Evolutionary conservation across 2,888 invertebrate genomes (phyloP).

Genomic region (Stenolophus ochropezus): DNA sequence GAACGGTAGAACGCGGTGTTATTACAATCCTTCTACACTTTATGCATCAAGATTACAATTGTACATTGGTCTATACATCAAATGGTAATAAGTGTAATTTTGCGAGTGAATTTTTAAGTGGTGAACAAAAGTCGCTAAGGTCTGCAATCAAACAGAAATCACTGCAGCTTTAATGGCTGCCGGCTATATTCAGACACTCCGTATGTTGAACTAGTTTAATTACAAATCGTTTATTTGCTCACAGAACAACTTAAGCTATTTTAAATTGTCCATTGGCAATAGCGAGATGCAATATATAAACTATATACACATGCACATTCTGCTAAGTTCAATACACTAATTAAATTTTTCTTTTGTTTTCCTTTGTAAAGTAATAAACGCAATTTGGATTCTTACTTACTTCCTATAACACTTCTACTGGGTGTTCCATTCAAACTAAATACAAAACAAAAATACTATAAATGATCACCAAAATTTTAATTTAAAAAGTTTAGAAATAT

Average conservation of each 20-base stretch:
- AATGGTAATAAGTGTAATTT: constrained; percentile 56
- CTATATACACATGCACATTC: not conserved
- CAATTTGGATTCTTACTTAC: not conserved
- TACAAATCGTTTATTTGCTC: constrained; percentile 32
- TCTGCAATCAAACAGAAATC: constrained; percentile 48
- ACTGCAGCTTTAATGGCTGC: constrained; percentile 35
- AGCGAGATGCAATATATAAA: constrained; percentile 9
- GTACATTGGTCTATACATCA: constrained; percentile 51
- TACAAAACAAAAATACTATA: no score
- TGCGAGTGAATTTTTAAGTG: constrained; percentile 37
- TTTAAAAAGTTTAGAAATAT: no score
- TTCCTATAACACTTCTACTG: not conserved
- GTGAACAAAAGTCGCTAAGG: constrained; percentile 36
- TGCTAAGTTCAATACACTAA: constrained; percentile 24
- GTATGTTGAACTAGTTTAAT: constrained; percentile 40
- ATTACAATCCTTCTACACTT: constrained; percentile 28
- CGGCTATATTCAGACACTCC: constrained; percentile 41
- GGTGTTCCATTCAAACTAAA: not conserved
- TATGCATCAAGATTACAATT: constrained; percentile 39
- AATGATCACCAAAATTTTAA: no score
- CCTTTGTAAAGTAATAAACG: not conserved
- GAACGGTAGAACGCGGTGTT: constrained; percentile 13
- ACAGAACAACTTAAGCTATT: constrained; percentile 39
- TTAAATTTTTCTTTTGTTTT: not conserved
- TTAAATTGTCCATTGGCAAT: constrained; percentile 35